Conservation (phyloP, 2,888 invertebrate genomes). For the Patella pellucida region DNA sequence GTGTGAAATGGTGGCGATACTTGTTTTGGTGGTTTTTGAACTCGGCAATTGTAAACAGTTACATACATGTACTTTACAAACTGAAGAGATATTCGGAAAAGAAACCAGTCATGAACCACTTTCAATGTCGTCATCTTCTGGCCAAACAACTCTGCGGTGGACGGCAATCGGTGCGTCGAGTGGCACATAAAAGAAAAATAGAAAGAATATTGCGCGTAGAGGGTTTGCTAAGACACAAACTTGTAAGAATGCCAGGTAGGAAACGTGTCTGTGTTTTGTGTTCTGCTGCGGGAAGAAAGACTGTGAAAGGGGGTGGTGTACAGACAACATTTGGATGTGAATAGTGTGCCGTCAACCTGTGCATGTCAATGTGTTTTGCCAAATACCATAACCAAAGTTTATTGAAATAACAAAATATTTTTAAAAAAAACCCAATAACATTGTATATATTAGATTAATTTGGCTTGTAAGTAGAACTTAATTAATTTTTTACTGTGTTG, state of each 20-base stretch:
- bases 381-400: not conserved
- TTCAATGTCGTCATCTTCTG: not conserved
- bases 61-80: too few relatives aligned
- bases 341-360: not conserved
- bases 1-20: slow-evolving; percentile 30
- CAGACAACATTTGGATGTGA: not conserved
- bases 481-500: too few relatives aligned
- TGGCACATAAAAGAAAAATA: not conserved
- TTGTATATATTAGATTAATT: too few relatives aligned
- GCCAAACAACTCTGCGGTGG: slow-evolving; percentile 10
- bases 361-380: not conserved
- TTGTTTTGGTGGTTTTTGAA: slow-evolving; percentile 26
- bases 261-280: slow-evolving; percentile 5
- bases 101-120: not conserved
- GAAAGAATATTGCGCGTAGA: not conserved
- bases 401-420: too few relatives aligned
- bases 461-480: too few relatives aligned
- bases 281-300: not conserved
- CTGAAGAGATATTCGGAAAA: not conserved
- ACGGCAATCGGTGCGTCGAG: not conserved
- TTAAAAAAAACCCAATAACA: too few relatives aligned
- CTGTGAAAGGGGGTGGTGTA: not conserved
- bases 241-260: not conserved
- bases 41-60: not conserved
- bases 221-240: not conserved